phyloP scores from a whole-genome alignment of 2,797 vertebrate species.

The Botia kubotai region DNA sequence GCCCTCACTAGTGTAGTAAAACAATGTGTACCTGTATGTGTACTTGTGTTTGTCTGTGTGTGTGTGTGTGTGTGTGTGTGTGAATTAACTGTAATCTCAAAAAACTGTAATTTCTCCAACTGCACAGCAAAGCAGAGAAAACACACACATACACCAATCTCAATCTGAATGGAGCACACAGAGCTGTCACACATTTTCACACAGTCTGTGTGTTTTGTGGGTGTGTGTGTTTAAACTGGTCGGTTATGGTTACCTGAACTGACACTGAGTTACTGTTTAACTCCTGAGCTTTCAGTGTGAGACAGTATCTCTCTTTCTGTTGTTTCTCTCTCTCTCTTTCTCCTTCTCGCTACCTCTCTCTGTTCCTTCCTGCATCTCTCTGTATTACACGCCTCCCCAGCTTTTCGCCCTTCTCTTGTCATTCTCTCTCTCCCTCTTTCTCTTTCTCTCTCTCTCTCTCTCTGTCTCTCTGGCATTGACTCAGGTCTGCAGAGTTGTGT shows the following conservation, averaged over 20 bases:
- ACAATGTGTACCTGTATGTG: neutral
- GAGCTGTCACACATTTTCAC: neutral
- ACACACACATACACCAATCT: neutral
- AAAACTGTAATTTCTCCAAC: slow-evolving; percentile 36
- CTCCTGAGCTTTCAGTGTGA: neutral
- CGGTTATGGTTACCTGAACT: neutral
- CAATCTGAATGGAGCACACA: neutral
- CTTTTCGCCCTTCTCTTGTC: slow-evolving; percentile 18
- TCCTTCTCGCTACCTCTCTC: slow-evolving; percentile 9
- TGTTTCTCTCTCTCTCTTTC: neutral
- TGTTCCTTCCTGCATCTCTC: slow-evolving; percentile 43
- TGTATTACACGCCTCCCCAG: slow-evolving; percentile 39
- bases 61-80: neutral
- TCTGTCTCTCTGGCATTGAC: slow-evolving; percentile 22
- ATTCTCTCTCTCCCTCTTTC: slow-evolving; percentile 22
- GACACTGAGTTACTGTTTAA: slow-evolving; percentile 31
- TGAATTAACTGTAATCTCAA: slow-evolving; percentile 21
- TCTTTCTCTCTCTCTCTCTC: too few relatives aligned
- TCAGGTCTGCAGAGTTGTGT: slow-evolving; percentile 34
- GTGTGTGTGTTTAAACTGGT: neutral
- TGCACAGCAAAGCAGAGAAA: slow-evolving; percentile 49
- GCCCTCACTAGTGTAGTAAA: neutral
- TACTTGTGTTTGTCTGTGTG: too few relatives aligned
- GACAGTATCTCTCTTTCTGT: neutral
- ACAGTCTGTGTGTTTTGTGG: slow-evolving; percentile 16